A percentile compares a stretch with the other conserved stretches of the same genome.
Evolutionary conservation across 2,113 vertebrate species (phyloP).

Genomic region (Myxocyprinus asiaticus): DNA sequence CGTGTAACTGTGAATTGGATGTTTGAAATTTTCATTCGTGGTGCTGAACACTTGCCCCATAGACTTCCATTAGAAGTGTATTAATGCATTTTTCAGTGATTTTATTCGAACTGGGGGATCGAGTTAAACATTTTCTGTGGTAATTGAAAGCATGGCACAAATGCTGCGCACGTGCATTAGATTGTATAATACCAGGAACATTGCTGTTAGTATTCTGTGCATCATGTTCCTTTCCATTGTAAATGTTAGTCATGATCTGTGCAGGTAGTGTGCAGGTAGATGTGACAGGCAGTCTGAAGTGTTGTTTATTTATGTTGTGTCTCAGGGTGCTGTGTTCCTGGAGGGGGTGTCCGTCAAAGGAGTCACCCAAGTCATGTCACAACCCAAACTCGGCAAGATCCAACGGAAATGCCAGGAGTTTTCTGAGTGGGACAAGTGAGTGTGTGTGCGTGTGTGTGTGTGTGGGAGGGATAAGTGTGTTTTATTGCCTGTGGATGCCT

Average conservation of each 20-base stretch:
- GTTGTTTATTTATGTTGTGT: constrained; percentile 38
- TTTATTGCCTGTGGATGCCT: background rate
- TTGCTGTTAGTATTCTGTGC: background rate
- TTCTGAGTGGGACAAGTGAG: constrained; percentile 93
- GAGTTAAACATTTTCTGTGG: too few species aligned
- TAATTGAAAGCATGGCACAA: background rate
- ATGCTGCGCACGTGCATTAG: background rate
- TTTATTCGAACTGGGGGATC: too few species aligned
- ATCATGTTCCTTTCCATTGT: too few species aligned
- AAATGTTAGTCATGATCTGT: background rate
- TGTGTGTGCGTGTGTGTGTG: constrained; percentile 34
- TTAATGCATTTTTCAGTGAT: background rate
- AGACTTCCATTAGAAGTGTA: background rate
- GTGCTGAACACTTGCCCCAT: background rate
- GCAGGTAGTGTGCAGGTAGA: background rate
- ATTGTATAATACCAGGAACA: background rate
- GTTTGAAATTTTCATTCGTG: background rate
- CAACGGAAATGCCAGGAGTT: constrained; percentile 93
- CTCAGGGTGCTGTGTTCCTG: constrained; percentile 91
- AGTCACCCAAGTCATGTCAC: constrained; percentile 88
- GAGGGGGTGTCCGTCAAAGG: constrained; percentile 91
- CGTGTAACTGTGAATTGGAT: background rate
- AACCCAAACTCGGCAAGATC: constrained; percentile 89
- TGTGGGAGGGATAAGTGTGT: background rate
- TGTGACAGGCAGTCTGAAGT: background rate